Conservation (phyloP, 2,797 vertebrate genomes). For the Nyctalus aviator region DNA sequence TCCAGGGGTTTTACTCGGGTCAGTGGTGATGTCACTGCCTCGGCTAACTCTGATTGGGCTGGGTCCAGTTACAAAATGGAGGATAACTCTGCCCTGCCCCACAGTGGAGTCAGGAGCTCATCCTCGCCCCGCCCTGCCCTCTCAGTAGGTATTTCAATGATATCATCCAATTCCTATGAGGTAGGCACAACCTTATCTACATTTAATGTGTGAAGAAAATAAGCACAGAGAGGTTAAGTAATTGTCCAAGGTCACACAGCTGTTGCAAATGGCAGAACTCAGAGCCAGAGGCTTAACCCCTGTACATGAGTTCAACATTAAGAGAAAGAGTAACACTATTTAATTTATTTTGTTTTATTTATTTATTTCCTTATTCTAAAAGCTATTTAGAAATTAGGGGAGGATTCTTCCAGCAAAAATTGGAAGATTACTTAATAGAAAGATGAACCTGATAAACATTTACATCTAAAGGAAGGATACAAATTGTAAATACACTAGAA, state of each 20-base stretch:
- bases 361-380: conserved; percentile 35
- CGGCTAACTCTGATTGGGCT: too few relatives aligned
- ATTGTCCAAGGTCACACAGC: not conserved
- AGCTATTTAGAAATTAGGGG: conserved; percentile 5
- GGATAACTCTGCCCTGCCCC: too few relatives aligned
- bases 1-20: too few relatives aligned
- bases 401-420: not conserved
- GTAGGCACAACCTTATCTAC: not conserved
- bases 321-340: not conserved
- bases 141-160: not conserved
- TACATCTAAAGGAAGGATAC: not conserved
- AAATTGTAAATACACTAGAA: not conserved
- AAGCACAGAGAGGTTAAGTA: not conserved
- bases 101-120: too few relatives aligned
- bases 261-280: not conserved
- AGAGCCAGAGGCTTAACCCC: not conserved
- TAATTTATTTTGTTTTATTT: not conserved
- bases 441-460: not conserved
- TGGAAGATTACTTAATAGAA: not conserved
- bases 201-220: not conserved
- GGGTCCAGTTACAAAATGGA: too few relatives aligned
- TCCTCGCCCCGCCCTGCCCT: too few relatives aligned
- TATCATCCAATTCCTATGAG: not conserved
- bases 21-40: too few relatives aligned
- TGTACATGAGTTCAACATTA: not conserved